Conservation (phyloP, 2,113 vertebrate genomes). For the Romanogobio albipinnatus region DNA sequence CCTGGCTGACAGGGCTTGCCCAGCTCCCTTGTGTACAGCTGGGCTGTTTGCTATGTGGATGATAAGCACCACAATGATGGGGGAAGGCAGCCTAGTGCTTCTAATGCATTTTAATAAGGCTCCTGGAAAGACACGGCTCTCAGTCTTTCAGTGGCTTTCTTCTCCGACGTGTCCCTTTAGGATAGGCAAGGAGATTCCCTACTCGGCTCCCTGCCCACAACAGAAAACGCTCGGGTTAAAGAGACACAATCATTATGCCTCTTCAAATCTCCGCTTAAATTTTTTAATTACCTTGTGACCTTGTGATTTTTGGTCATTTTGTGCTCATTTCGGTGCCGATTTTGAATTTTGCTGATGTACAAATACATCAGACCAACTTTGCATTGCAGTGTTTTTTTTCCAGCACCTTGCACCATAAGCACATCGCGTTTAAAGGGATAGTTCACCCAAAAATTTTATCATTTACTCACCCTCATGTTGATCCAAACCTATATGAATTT, state of each 20-base stretch:
- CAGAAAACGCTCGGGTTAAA: conserved; percentile 5
- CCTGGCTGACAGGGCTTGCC: conserved; percentile 37
- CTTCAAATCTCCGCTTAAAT: background rate
- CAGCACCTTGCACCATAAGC: background rate
- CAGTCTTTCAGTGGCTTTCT: conserved; percentile 44
- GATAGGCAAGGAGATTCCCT: conserved; percentile 39
- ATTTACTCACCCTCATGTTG: too few relatives aligned
- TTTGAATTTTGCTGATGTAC: background rate
- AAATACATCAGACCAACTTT: background rate
- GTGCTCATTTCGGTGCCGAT: background rate
- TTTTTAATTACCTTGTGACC: background rate
- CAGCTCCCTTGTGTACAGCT: conserved; percentile 61
- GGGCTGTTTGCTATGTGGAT: conserved; percentile 67
- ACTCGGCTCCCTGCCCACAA: conserved; percentile 25
- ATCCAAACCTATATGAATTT: too few relatives aligned
- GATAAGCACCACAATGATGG: conserved; percentile 65
- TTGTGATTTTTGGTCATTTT: background rate
- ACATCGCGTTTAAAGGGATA: background rate
- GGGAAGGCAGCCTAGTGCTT: conserved; percentile 60
- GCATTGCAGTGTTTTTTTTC: background rate
- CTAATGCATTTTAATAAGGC: conserved; percentile 73
- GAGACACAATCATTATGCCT: conserved; percentile 22
- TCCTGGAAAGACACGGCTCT: conserved; percentile 63
- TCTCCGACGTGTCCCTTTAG: conserved; percentile 35
- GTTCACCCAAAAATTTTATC: too few relatives aligned